These are phyloP conservation scores for Mystacides longicornis DNA, from an alignment of 2,888 invertebrate genomes.

Conservation along the genomic window DNA sequence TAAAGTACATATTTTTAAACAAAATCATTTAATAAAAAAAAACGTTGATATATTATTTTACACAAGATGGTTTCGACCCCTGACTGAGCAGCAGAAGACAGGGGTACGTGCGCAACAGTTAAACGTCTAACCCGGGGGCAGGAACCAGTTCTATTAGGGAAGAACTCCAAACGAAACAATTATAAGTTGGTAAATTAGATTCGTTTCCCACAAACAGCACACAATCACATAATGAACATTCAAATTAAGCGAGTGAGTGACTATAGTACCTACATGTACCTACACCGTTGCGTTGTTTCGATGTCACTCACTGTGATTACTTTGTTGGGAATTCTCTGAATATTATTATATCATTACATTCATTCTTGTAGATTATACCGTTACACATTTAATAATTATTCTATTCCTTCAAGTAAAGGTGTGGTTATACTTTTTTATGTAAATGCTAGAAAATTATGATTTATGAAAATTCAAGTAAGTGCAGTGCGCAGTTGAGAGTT, in stretches of 20 bases:
- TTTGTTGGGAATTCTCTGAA: too few relatives aligned
- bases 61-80: neutral
- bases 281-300: too few relatives aligned
- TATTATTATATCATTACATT: too few relatives aligned
- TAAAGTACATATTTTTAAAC: neutral
- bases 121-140: slow-evolving; percentile 4
- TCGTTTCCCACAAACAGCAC: neutral
- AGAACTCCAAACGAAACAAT: slow-evolving; percentile 5
- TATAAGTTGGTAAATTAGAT: slow-evolving; percentile 7
- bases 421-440: too few relatives aligned
- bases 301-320: slow-evolving; percentile 1
- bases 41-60: neutral
- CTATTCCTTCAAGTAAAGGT: too few relatives aligned
- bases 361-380: too few relatives aligned
- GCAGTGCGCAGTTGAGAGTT: too few relatives aligned
- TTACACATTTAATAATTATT: too few relatives aligned
- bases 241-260: neutral
- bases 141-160: slow-evolving; percentile 11
- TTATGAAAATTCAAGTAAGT: too few relatives aligned
- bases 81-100: neutral
- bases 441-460: too few relatives aligned
- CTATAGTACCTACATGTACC: too few relatives aligned
- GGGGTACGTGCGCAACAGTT: neutral
- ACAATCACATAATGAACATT: neutral
- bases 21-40: neutral